Base-by-base conservation (phyloP, 1,140 invertebrate species). In the Diabrotica undecimpunctata region DNA sequence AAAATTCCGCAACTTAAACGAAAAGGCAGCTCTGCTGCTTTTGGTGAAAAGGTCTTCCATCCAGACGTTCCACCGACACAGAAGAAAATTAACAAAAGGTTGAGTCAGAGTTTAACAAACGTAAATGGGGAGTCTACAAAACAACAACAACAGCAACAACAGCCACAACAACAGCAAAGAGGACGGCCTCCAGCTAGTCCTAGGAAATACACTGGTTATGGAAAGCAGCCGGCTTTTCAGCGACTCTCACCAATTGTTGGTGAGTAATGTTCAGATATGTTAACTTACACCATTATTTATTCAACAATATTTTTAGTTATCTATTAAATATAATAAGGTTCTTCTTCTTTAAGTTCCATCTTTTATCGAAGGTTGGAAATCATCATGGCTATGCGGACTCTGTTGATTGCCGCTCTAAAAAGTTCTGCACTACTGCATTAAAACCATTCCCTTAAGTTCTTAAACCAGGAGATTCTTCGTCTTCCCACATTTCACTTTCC, bases 91-190 rank as follows among this genome's bases (percentile, higher is more conserved):
- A 68, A 64, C 38, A 58, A 56, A 6, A 67, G 74, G 54, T 64
- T 74, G 13, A 79, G 78, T 65, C 66, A 74, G 69, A 79, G 78
- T 59, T 61, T 77, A 55, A 75, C 74, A 5, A 77, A 74, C 53
- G 69, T 79, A 37, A 67, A 75, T n/a, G 65, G 68, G 9, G 69
- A 66, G 35, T 62, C 59, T 7, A 54, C 14, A 36, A 41, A 59
- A 68, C 41, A 46, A 46, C 41, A 46, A 46, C 41, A 46, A 46
- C 41, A 46, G n/a, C 41, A 46, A 46, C 41, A 46, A 41, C 53
- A 69, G 8, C 59, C 14, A 41, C 41, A 46, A 46, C 41, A 46
- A 46, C 41, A 46, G 36, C 53, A 69, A 9, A 55, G 37, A 41
- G 14, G 51, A n/a, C 72, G 68, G 57, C 74, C 71, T 7, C 75